Conservation (phyloP, 1,140 invertebrate species). For the Meteorus sp. region DNA sequence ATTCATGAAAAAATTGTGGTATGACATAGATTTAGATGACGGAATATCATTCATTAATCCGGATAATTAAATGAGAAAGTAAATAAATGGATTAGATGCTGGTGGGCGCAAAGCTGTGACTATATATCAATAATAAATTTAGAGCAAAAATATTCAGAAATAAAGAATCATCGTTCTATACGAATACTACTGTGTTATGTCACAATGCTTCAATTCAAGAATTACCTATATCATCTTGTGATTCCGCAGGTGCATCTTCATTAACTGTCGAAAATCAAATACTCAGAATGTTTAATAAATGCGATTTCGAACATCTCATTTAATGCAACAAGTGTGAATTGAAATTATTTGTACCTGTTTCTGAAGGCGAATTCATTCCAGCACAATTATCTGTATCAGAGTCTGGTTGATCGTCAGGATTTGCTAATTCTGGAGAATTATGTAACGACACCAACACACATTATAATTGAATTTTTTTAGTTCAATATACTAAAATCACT, state of each 20-base stretch:
- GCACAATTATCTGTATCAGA: too few relatives aligned
- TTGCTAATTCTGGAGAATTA: neutral
- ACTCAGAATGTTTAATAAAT: conserved; percentile 9
- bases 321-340: neutral
- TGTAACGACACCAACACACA: too few relatives aligned
- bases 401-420: neutral
- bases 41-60: too few relatives aligned
- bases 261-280: conserved; percentile 14
- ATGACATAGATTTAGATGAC: conserved; percentile 12
- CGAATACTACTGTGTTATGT: conserved; percentile 7
- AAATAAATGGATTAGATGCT: too few relatives aligned
- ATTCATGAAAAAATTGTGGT: neutral
- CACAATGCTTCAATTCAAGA: neutral
- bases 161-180: neutral
- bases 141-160: too few relatives aligned
- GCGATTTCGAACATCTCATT: neutral
- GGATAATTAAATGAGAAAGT: too few relatives aligned
- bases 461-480: too few relatives aligned
- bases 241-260: conserved; percentile 12
- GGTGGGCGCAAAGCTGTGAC: too few relatives aligned
- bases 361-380: too few relatives aligned
- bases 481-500: too few relatives aligned
- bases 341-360: too few relatives aligned
- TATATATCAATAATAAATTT: too few relatives aligned
- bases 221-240: conserved; percentile 28